Conservation (phyloP, 2,113 vertebrate genomes). For the Ploceus nigricollis region DNA sequence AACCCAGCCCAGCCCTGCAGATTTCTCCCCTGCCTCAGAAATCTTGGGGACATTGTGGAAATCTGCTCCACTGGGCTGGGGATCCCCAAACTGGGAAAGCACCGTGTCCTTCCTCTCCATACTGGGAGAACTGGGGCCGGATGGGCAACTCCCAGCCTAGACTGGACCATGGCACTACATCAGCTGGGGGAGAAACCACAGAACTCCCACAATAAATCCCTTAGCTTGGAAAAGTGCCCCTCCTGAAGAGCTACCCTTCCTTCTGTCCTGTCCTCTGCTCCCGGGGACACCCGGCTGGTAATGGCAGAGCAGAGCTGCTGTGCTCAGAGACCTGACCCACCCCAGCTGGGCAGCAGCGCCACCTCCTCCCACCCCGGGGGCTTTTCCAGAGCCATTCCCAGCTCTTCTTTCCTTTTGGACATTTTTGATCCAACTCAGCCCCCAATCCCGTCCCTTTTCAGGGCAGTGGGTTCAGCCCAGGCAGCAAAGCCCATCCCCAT, state of each 20-base stretch:
- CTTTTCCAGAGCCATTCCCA: neutral
- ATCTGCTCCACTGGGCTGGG: neutral
- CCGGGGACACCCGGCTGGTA: neutral
- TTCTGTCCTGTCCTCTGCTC: too few species aligned
- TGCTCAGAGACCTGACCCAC: rapidly evolving
- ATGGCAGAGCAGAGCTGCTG: rapidly evolving
- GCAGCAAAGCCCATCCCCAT: neutral
- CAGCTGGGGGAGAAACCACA: neutral
- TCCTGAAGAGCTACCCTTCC: rapidly evolving
- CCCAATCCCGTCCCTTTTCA: neutral
- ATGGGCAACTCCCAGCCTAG: neutral
- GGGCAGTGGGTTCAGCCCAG: neutral
- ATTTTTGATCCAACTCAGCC: neutral
- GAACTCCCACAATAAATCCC: rapidly evolving
- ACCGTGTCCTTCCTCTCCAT: rapidly evolving
- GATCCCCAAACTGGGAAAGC: neutral
- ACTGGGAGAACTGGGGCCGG: neutral
- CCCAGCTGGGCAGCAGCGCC: neutral
- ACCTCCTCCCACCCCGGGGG: neutral
- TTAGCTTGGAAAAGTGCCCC: too few species aligned
- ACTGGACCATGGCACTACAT: rapidly evolving
- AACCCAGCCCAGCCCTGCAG: neutral
- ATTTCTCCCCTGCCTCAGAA: rapidly evolving
- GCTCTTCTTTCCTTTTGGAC: neutral
- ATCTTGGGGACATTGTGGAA: rapidly evolving